Evolutionary conservation across 2,888 invertebrate species (phyloP), one percentile per base, ranked within the genome.

Genomic region (Drosophila tripunctata): DNA sequence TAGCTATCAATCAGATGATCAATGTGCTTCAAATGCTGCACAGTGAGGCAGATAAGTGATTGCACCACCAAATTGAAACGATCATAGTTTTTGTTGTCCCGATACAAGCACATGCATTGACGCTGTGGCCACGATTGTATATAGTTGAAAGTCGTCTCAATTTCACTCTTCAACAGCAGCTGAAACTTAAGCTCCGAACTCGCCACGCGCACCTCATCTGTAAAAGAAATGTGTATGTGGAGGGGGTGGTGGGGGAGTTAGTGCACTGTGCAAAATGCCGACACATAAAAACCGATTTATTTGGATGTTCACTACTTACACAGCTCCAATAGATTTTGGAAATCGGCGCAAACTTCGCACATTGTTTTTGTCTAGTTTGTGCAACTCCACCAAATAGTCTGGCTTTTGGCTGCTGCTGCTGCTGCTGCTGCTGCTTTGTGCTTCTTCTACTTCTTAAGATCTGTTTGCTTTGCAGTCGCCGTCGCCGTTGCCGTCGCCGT

Each of bases 311-410:
- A 21, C 35, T 88, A 92, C 95, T 95, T 94, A 96, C 96, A 95
- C 89, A 94, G 94, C 91, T 96, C 94, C 92, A 98, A 94, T 92
- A 98, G 95, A 93, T 96, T 96, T 92, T 96, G 94, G 93, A 97
- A 96, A 93, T 97, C 97, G 91, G 96, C 95, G 93, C 98, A 98
- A 93, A 96, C 96, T 95, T 98, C 97, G 95, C 97, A 98, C 96
- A 96, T 96, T 92, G 65, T 67, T 71, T n/a, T n/a, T n/a, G n/a
- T n/a, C 52, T 62, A 44, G 22, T 67, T 63, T 70, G 44, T 77
- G 75, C 60, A 51, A 57, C 48, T 67, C 40, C 41, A 52, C 58
- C 54, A 56, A 63, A 62, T 58, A 66, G 68, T 40, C 62, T 69
- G 38, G 70, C 71, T 62, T 40, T 62, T 69, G 38, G 70, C 71